Evolutionary conservation across 2,888 invertebrate genomes (phyloP).

Genomic region (Aelia acuminata): DNA sequence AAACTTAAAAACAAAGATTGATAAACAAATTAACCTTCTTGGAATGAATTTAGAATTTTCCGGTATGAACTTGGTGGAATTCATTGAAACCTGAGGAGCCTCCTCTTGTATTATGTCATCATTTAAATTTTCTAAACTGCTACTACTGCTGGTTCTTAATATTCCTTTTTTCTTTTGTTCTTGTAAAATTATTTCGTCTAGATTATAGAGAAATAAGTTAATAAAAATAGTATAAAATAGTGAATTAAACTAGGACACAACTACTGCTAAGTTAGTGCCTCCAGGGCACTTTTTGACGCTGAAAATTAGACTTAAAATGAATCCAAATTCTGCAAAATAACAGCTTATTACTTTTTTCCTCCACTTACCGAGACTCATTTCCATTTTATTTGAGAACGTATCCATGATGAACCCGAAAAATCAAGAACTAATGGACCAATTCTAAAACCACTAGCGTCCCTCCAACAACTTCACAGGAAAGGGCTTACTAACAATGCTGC

Average conservation of each 20-base stretch:
- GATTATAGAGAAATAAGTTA: no score
- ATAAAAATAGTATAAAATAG: no score
- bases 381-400: not conserved
- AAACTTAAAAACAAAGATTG: not conserved
- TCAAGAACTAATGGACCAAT: not conserved
- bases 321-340: no score
- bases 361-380: slow-evolving; percentile 35
- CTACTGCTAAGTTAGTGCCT: no score
- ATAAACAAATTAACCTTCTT: not conserved
- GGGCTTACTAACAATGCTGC: not conserved
- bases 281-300: no score
- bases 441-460: not conserved
- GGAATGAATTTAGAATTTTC: not conserved
- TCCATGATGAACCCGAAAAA: not conserved
- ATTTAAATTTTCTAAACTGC: not conserved
- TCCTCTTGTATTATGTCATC: slow-evolving; percentile 1
- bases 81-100: not conserved
- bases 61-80: not conserved
- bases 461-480: not conserved
- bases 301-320: no score
- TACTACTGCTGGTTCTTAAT: slow-evolving; percentile 6
- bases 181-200: slow-evolving; percentile 46
- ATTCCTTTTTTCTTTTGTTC: slow-evolving; percentile 32
- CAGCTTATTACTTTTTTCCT: not conserved
- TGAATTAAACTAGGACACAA: no score